These are phyloP conservation scores for Actinia tenebrosa DNA, from an alignment of 64 coral and sea anemone genomes.

Conservation along the genomic window DNA sequence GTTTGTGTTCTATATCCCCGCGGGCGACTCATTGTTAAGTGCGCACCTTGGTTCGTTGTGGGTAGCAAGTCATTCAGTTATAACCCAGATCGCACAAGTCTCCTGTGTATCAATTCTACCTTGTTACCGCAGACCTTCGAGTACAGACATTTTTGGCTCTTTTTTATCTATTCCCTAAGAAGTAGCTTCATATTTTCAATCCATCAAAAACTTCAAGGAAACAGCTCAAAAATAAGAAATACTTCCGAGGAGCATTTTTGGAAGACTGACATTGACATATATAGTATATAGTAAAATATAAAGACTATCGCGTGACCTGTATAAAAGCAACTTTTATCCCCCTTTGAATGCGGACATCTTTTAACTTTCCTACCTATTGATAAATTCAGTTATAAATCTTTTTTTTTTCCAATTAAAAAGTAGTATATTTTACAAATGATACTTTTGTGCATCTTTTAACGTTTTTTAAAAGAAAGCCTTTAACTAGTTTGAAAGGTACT, in stretches of 20 bases:
- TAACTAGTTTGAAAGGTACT: no score
- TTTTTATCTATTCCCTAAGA: no score
- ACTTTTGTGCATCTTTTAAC: not conserved
- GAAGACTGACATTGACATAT: not conserved
- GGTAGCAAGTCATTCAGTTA: no score
- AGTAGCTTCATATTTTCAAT: no score
- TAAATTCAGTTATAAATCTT: not conserved
- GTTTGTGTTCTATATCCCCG: no score
- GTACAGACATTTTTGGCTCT: no score
- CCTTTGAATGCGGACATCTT: not conserved
- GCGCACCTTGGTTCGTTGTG: no score
- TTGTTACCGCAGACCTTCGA: no score
- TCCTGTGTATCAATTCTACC: no score
- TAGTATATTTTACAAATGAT: not conserved
- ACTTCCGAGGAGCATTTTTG: not conserved
- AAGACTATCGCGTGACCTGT: not conserved
- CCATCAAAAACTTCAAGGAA: no score
- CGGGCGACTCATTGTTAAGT: no score
- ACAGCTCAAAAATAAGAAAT: not conserved
- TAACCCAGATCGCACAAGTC: no score
- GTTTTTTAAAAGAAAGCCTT: not conserved
- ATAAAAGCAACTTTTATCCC: not conserved
- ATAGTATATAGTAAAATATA: not conserved
- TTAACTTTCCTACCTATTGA: not conserved
- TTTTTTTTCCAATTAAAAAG: not conserved